Evolutionary conservation across 2,797 vertebrate genomes (phyloP).

Genomic region (Xenops minutus): DNA sequence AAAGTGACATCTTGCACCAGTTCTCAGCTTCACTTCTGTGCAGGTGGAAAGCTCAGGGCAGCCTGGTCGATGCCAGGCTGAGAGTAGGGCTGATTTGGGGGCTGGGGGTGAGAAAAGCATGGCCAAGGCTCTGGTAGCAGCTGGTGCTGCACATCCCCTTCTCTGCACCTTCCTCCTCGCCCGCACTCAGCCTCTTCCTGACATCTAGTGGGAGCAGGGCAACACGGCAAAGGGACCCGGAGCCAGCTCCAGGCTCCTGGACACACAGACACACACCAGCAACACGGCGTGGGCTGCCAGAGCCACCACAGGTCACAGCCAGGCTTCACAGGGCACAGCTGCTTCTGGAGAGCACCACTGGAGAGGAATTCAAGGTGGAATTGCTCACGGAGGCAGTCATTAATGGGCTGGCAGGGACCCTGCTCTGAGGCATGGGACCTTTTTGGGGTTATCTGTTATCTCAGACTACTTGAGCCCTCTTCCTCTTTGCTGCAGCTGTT

Average conservation of each 20-base stretch:
- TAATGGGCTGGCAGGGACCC: background rate
- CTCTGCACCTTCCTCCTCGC: background rate
- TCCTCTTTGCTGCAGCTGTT: background rate
- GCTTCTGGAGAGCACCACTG: background rate
- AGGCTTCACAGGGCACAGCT: background rate
- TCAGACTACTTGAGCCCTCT: background rate
- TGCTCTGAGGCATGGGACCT: background rate
- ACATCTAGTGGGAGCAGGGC: slow-evolving; percentile 61
- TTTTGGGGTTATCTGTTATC: background rate
- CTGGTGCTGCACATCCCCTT: background rate
- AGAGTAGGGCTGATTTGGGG: background rate
- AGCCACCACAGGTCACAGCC: background rate
- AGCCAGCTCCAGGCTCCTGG: background rate
- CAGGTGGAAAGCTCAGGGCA: background rate
- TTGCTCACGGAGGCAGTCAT: background rate
- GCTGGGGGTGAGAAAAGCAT: background rate
- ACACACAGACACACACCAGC: rapidly evolving
- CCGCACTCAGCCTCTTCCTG: slow-evolving; percentile 37
- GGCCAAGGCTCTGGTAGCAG: background rate
- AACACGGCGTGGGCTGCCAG: background rate
- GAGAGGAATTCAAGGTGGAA: background rate
- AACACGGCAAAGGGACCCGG: background rate
- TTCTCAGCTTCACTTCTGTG: background rate
- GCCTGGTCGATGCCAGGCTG: rapidly evolving
- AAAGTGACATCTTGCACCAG: rapidly evolving